A percentile compares a stretch with the other conserved stretches of the same genome.
phyloP scores from a whole-genome alignment of 1,140 invertebrate species.

The Diuraphis noxia region DNA sequence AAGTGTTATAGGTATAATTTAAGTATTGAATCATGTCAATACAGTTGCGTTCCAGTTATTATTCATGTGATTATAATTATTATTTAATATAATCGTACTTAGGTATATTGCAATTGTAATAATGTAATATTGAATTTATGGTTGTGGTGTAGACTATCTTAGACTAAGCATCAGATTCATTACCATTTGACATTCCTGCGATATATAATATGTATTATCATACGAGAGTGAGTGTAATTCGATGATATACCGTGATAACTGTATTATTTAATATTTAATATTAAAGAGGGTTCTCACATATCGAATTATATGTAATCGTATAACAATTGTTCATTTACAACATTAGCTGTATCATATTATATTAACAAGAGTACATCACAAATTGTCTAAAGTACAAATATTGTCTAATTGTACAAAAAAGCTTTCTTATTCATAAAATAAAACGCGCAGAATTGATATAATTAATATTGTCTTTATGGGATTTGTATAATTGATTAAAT shows the following conservation, averaged over 20 bases:
- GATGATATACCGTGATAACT: background rate
- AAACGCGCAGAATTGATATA: too few species aligned
- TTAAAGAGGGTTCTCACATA: background rate
- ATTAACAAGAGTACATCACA: too few species aligned
- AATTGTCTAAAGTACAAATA: too few species aligned
- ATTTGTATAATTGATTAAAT: too few species aligned
- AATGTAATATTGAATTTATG: background rate
- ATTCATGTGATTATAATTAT: background rate
- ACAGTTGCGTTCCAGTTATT: background rate
- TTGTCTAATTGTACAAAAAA: too few species aligned
- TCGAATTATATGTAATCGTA: background rate
- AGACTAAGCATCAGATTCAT: background rate
- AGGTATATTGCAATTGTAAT: too few species aligned
- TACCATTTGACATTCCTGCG: background rate
- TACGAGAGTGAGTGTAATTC: background rate
- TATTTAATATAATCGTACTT: background rate
- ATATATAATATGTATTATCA: background rate
- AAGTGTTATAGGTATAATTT: too few species aligned
- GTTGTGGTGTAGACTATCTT: background rate
- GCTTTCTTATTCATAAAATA: too few species aligned
- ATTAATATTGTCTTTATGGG: too few species aligned
- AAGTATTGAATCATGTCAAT: background rate
- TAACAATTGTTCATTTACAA: background rate
- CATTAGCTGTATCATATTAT: too few species aligned
- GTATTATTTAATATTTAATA: background rate